phyloP scores from a whole-genome alignment of 2,888 invertebrate species.

The Seira sanloemensis region DNA sequence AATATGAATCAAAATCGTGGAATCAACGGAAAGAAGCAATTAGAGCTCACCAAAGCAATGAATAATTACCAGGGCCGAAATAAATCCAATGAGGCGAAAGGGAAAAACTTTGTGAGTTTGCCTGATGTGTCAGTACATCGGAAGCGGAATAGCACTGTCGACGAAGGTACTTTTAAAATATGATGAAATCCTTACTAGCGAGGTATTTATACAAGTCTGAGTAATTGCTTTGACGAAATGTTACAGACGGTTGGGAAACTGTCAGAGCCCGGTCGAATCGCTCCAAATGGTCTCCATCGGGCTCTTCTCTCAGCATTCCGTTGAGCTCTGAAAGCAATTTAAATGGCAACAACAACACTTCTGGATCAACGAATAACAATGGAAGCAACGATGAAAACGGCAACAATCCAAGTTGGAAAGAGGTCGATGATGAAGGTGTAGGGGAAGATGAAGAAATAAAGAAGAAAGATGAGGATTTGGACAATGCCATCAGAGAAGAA shows the following conservation, averaged over 20 bases:
- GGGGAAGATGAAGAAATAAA: slow-evolving; percentile 79
- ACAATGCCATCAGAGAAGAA: slow-evolving; percentile 79
- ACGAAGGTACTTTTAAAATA: slow-evolving; percentile 60
- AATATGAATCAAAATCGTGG: slow-evolving; percentile 14
- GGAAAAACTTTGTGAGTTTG: slow-evolving; percentile 56
- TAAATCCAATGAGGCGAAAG: slow-evolving; percentile 21
- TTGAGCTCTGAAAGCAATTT: slow-evolving; percentile 21
- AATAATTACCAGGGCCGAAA: background rate
- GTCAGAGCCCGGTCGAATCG: slow-evolving; percentile 69
- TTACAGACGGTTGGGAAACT: slow-evolving; percentile 71
- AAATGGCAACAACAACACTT: slow-evolving; percentile 34
- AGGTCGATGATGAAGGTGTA: slow-evolving; percentile 39
- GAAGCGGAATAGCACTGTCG: slow-evolving; percentile 56
- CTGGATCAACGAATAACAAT: background rate
- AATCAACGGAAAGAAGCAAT: slow-evolving; percentile 27
- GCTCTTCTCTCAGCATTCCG: slow-evolving; percentile 62
- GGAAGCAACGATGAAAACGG: background rate
- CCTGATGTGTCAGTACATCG: slow-evolving; percentile 57
- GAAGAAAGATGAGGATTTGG: slow-evolving; percentile 78
- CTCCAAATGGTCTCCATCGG: slow-evolving; percentile 69
- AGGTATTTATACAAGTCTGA: too few species aligned
- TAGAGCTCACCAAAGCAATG: slow-evolving; percentile 1
- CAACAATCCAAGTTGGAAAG: slow-evolving; percentile 30
- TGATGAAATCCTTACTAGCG: too few species aligned
- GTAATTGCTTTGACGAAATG: background rate